Conservation (phyloP, 2,797 vertebrate species). For the Myotis vivesi region DNA sequence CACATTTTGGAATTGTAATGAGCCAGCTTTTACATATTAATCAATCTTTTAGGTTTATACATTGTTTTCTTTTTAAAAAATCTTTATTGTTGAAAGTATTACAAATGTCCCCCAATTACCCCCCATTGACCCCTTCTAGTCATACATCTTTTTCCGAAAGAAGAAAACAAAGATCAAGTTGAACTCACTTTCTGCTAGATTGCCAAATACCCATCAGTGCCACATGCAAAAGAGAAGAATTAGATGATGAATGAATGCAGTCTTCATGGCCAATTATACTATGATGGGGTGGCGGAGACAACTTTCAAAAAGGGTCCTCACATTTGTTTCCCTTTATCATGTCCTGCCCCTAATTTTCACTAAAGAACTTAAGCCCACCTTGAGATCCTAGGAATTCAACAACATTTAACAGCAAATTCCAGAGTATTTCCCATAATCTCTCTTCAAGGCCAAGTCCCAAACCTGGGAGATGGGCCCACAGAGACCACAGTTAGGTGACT, state of each 20-base stretch:
- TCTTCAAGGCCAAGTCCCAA: not conserved
- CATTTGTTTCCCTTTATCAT: not conserved
- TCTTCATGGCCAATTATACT: not conserved
- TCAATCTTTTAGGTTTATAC: not conserved
- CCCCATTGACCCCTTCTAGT: too few species aligned
- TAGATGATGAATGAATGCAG: not conserved
- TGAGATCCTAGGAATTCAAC: not conserved
- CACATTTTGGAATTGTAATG: not conserved
- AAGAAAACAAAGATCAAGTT: conserved; percentile 7
- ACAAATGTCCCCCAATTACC: too few species aligned
- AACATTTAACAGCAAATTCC: not conserved
- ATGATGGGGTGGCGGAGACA: too few species aligned
- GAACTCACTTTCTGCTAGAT: not conserved
- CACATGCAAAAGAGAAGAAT: not conserved
- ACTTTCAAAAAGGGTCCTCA: not conserved
- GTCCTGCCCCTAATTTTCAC: conserved; percentile 8
- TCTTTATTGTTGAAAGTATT: too few species aligned
- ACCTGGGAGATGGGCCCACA: not conserved
- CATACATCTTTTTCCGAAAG: not conserved
- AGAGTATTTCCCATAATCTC: not conserved
- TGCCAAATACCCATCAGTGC: too few species aligned
- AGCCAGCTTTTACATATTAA: conserved; percentile 21
- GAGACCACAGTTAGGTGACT: not conserved
- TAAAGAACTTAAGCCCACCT: not conserved
- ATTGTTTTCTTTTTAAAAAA: too few species aligned